Conservation (phyloP, 2,797 vertebrate genomes). For the Coracias cyanogaster region DNA sequence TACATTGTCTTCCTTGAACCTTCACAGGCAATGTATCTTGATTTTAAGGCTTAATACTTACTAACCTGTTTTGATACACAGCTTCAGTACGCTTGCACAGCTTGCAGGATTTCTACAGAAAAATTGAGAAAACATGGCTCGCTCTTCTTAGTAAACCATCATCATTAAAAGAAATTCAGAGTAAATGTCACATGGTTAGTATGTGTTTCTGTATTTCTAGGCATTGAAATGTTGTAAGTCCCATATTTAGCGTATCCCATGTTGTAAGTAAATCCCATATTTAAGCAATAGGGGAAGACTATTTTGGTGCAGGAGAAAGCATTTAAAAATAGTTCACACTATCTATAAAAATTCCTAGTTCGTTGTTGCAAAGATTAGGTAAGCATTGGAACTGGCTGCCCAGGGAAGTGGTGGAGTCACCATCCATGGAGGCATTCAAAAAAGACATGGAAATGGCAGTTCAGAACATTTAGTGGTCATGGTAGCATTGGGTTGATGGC, state of each 20-base stretch:
- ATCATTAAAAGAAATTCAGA: not conserved
- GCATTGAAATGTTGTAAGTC: not conserved
- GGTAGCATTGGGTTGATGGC: too few relatives aligned
- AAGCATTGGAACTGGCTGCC: too few relatives aligned
- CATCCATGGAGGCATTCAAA: too few relatives aligned
- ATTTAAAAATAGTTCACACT: not conserved
- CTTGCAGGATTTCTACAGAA: not conserved
- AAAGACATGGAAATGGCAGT: too few relatives aligned
- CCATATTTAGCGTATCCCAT: too few relatives aligned
- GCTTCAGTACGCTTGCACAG: not conserved
- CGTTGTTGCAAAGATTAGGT: not conserved
- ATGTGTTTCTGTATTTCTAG: not conserved
- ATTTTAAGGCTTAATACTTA: not conserved
- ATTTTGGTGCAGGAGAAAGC: not conserved
- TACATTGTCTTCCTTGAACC: not conserved
- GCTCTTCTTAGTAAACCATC: not conserved
- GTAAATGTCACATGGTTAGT: not conserved
- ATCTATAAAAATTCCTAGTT: not conserved
- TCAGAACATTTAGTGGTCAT: too few relatives aligned
- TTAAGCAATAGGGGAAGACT: not conserved
- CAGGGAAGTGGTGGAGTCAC: too few relatives aligned
- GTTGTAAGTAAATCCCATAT: not conserved
- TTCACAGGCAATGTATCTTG: not conserved
- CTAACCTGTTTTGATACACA: not conserved
- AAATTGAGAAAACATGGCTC: not conserved